Base-by-base conservation (phyloP, 2,888 invertebrate genomes). In the Drosophila colorata region DNA sequence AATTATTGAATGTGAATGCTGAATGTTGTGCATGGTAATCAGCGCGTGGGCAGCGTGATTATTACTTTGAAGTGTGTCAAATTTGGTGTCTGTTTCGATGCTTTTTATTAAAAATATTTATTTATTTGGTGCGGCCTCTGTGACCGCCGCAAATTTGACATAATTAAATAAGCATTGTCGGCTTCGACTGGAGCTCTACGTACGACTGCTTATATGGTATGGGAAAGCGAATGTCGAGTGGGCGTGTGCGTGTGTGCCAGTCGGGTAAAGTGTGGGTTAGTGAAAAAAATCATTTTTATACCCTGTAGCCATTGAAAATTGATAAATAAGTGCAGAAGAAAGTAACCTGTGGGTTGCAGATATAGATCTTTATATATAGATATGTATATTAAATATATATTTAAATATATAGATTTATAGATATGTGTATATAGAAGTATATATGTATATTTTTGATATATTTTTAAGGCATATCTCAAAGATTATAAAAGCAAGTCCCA, bases 1-100 rank as follows among this genome's bases (percentile, higher is more conserved):
- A 16, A 8, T n/a, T 25, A 4, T 25, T 18, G 38, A 38, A 25
- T 38, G 5, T 16, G 38, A 16, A 38, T 38, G 16, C 4, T 20
- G 16, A 53, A 31, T 33, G 20, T 23, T 51, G 6, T n/a, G 9
- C 20, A 31, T 65, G 46, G 37, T 53, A 70, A 76, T 55, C 43
- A 66, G 38, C 59, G 40, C 52, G 66, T 71, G 48, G 58, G 53
- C 35, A 44, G 49, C 38, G 55, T 52, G 48, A 57, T 57, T 56
- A 46, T 60, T 60, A 20, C 57, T 20, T 41, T 28, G 7, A 49
- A 40, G 46, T 31, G 38, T 63, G 49, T 52, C 44, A 16, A 60
- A 61, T 56, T 66, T 38, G 47, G 44, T 51, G 44, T 40, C 48
- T 41, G 53, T 52, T 55, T 52, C 44, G 40, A 53, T 38, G 58